These are phyloP conservation scores for Pseudomyrmex cubaensis DNA, from an alignment of 1,140 invertebrate species.

Conservation along the genomic window DNA sequence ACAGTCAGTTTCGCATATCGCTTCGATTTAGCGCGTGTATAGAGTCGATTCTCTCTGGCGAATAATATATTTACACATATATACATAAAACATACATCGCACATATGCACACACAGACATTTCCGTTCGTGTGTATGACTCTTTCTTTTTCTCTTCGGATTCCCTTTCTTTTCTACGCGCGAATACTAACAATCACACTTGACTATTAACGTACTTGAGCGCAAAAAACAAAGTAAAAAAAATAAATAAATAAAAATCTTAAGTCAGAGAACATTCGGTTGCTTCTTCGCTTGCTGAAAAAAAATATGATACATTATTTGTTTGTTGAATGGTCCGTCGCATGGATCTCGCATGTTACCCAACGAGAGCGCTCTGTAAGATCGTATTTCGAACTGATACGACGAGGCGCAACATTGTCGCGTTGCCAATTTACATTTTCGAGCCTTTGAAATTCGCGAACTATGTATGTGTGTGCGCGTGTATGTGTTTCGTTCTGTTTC, in stretches of 20 bases:
- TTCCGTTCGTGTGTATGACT: background rate
- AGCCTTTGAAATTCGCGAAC: slow-evolving; percentile 1
- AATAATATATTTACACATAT: slow-evolving; percentile 25
- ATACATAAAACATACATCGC: slow-evolving; percentile 28
- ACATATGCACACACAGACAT: slow-evolving; percentile 34
- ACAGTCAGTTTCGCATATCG: background rate
- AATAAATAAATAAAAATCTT: background rate
- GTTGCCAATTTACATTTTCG: slow-evolving; percentile 10
- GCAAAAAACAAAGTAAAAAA: background rate
- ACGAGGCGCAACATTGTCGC: slow-evolving; percentile 7
- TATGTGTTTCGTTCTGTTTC: slow-evolving; percentile 12
- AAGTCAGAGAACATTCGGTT: slow-evolving; percentile 66
- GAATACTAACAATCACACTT: slow-evolving; percentile 14
- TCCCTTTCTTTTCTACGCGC: background rate
- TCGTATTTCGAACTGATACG: slow-evolving; percentile 42
- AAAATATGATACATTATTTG: slow-evolving; percentile 61
- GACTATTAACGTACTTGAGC: slow-evolving; percentile 12
- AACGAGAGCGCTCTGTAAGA: slow-evolving; percentile 6
- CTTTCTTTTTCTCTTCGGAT: background rate
- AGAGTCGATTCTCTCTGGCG: background rate
- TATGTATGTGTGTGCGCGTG: background rate
- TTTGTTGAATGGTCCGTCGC: slow-evolving; percentile 55
- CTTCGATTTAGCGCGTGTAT: background rate
- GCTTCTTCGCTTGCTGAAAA: slow-evolving; percentile 59
- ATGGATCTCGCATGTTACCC: slow-evolving; percentile 18